Evolutionary conservation across 2,797 vertebrate genomes (phyloP), one percentile per base, ranked within the genome.

Genomic region (Phrynocephalus guinanensis): DNA sequence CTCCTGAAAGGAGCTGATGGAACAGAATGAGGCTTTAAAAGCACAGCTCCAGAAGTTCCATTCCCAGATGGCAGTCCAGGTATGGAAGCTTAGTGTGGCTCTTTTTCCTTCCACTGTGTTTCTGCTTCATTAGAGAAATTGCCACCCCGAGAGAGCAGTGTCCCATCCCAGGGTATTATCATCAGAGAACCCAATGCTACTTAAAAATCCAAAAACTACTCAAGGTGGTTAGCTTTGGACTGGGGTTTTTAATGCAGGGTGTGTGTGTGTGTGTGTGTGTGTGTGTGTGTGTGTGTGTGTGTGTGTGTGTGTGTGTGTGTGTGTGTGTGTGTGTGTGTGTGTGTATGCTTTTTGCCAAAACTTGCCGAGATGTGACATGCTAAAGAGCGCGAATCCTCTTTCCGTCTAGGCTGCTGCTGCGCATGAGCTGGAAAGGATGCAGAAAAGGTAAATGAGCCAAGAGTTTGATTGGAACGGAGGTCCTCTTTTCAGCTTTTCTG

Each of bases 1-100:
- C 93, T 95, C 90, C 84, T 90, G 18, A 91, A 96, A 99, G 99
- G 98, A 99, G 72, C 97, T 99, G 93, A 86, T 99, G 94, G 98
- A 98, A 92, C 98, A 99, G 95, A 99, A 99, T 89, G 98, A 98
- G 94, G 92, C 96, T 86, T 97, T 99, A 92, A 98, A 98, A 92
- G 97, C 97, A 91, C 98, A 98, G 91, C 97, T 97, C 56, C 98
- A 99, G 91, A 98, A 95, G 91, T 96, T 98, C 92, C 98, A 99
- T 97, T 97, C 97, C 84, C 98, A 99, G 95, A 96, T 99, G 90
- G 97, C 97, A 83, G 96, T 98, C 86, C 98, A 99, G 98, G 99
- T 99, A 97, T 94, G 88, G 88, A 89, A 83, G 89, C 87, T 90
- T 78, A 85, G 85, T 84, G 83, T 88, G 3, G 6, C 2, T 50